These are phyloP conservation scores for Sitta europaea DNA, from an alignment of 2,113 vertebrate species.

Conservation along the genomic window DNA sequence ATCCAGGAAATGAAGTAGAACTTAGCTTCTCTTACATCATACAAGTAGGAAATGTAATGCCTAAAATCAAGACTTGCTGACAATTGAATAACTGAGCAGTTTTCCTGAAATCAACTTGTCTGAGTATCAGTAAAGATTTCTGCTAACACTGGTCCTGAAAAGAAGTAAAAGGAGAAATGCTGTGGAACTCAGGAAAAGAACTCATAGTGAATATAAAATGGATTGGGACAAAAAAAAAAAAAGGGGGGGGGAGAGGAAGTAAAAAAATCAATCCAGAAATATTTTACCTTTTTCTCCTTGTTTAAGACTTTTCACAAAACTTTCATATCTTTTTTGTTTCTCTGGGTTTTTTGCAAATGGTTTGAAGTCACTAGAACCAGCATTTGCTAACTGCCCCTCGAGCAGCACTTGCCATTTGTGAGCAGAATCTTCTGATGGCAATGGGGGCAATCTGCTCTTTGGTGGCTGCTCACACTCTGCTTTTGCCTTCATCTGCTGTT, in stretches of 20 bases:
- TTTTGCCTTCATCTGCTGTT: conserved; percentile 62
- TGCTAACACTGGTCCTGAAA: not conserved
- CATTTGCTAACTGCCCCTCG: not conserved
- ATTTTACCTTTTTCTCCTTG: conserved; percentile 81
- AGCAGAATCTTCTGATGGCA: not conserved
- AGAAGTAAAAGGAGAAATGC: not conserved
- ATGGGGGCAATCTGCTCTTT: conserved; percentile 36
- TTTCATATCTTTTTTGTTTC: conserved; percentile 91
- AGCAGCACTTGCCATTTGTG: conserved; percentile 40
- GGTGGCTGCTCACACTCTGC: conserved; percentile 54
- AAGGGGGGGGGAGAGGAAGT: fast-evolving
- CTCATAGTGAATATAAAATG: not conserved
- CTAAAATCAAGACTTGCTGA: not conserved
- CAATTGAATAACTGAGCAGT: not conserved
- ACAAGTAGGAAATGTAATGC: not conserved
- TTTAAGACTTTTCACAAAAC: conserved; percentile 78
- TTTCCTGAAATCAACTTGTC: not conserved
- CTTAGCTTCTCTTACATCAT: not conserved
- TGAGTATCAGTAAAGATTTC: not conserved
- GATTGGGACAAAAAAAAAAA: not conserved
- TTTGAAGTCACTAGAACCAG: conserved; percentile 76
- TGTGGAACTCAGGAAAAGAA: not conserved
- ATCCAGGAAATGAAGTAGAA: not conserved
- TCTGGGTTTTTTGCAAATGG: conserved; percentile 86
- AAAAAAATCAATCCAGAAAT: not conserved